Evolutionary conservation across 2,797 vertebrate genomes (phyloP).

Genomic region (Periparus ater): DNA sequence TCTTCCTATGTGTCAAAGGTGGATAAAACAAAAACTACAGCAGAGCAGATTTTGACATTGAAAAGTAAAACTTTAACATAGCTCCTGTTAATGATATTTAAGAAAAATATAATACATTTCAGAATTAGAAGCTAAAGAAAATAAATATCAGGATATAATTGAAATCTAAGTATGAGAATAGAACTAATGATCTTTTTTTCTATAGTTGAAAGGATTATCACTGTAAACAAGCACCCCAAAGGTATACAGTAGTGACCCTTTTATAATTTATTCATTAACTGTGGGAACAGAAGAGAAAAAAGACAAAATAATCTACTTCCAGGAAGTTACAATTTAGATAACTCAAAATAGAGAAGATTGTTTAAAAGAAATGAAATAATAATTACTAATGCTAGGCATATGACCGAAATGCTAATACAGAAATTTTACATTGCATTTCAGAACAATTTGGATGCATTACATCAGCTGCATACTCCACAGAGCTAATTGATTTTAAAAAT

Average conservation of each 20-base stretch:
- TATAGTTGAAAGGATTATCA: not conserved
- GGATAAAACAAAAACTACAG: not conserved
- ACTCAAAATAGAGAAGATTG: not conserved
- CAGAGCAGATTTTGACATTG: not conserved
- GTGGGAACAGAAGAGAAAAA: not conserved
- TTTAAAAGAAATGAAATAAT: not conserved
- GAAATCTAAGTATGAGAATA: not conserved
- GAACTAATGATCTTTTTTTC: not conserved
- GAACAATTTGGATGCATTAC: not conserved
- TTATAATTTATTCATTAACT: not conserved
- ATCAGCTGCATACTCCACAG: not conserved
- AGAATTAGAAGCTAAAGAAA: not conserved
- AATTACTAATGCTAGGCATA: not conserved
- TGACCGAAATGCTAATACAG: not conserved
- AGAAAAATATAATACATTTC: not conserved
- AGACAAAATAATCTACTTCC: not conserved
- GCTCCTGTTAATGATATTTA: not conserved
- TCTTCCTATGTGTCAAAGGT: not conserved
- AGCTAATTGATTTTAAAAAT: conserved; percentile 20
- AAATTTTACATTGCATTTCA: not conserved
- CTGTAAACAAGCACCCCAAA: not conserved
- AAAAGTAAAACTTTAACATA: not conserved
- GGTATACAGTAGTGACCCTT: not conserved
- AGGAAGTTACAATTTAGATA: not conserved
- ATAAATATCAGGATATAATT: not conserved